These are phyloP conservation scores for Acleris emargana DNA, from an alignment of 2,888 invertebrate genomes.

Conservation along the genomic window DNA sequence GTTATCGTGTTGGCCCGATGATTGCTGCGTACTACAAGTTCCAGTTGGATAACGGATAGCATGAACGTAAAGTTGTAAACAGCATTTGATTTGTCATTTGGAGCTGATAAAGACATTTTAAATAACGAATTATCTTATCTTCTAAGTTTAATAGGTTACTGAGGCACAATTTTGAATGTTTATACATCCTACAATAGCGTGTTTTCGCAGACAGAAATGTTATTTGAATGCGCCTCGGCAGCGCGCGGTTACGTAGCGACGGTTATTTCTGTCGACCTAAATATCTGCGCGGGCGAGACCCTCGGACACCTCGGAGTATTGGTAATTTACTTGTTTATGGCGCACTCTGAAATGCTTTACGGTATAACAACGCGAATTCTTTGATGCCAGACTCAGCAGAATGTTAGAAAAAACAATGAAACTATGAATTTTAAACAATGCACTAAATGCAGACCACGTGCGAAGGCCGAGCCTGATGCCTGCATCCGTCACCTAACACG, in stretches of 20 bases:
- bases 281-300: slow-evolving; percentile 66
- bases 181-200: slow-evolving; percentile 5
- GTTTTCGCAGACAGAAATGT: slow-evolving; percentile 30
- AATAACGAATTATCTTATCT: slow-evolving; percentile 25
- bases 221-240: slow-evolving; percentile 35
- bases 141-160: slow-evolving; percentile 32
- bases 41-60: slow-evolving; percentile 27
- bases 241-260: slow-evolving; percentile 54
- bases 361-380: slow-evolving; percentile 37
- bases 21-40: slow-evolving; percentile 28
- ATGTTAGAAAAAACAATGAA: slow-evolving; percentile 19
- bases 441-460: slow-evolving; percentile 66
- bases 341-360: slow-evolving; percentile 41
- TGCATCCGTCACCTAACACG: slow-evolving; percentile 47
- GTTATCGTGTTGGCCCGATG: slow-evolving; percentile 27
- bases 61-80: slow-evolving; percentile 32
- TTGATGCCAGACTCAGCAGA: slow-evolving; percentile 41
- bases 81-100: slow-evolving; percentile 16
- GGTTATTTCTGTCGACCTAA: slow-evolving; percentile 81
- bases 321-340: slow-evolving; percentile 55
- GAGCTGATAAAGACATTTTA: slow-evolving; percentile 12
- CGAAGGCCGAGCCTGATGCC: slow-evolving; percentile 60
- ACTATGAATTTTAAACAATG: slow-evolving; percentile 50
- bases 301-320: slow-evolving; percentile 42
- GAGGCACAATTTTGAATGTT: slow-evolving; percentile 11